Conservation (phyloP, 2,113 vertebrate species). For the Hoplias malabaricus region DNA sequence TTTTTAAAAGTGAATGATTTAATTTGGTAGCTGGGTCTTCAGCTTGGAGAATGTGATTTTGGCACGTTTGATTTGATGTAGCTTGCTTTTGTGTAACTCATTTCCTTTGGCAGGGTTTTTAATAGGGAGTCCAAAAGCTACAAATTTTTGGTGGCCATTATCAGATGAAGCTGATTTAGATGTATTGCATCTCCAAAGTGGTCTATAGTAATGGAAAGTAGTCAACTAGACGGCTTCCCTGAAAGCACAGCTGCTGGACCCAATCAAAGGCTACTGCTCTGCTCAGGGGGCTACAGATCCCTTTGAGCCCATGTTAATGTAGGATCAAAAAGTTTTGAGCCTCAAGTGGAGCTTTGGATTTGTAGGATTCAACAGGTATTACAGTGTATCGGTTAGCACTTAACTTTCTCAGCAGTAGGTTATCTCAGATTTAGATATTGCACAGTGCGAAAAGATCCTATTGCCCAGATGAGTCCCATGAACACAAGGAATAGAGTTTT, state of each 20-base stretch:
- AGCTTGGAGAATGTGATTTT: not conserved
- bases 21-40: not conserved
- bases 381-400: not conserved
- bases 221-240: conserved; percentile 9
- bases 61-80: not conserved
- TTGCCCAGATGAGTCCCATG: not conserved
- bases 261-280: conserved; percentile 15
- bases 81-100: not conserved
- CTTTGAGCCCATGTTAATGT: conserved; percentile 28
- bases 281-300: conserved; percentile 12
- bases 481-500: not conserved
- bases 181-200: not conserved
- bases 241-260: not conserved
- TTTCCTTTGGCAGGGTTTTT: not conserved
- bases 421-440: not conserved
- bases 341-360: conserved; percentile 28
- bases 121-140: not conserved
- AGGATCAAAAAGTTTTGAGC: conserved; percentile 13
- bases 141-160: not conserved
- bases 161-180: conserved; percentile 19
- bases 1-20: conserved; percentile 3
- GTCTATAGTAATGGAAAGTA: not conserved
- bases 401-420: not conserved
- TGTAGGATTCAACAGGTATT: not conserved
- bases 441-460: not conserved